Evolutionary conservation across 2,113 vertebrate species (phyloP).

Genomic region (Archilochus colubris): DNA sequence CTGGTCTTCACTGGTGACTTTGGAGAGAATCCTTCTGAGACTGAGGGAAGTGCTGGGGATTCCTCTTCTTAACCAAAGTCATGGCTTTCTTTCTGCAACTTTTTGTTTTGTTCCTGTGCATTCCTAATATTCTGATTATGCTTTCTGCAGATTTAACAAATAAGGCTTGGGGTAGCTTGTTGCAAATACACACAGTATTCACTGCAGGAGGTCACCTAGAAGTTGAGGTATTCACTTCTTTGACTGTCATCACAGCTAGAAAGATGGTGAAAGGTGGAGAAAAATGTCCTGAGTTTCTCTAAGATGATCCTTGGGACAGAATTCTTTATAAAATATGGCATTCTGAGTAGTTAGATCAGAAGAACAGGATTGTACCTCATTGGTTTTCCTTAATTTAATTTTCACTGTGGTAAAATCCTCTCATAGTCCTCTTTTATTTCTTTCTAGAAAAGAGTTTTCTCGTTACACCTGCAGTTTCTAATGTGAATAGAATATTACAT

Average conservation of each 20-base stretch:
- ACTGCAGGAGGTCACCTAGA: background rate
- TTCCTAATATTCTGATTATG: background rate
- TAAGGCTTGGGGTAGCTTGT: background rate
- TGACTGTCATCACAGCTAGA: background rate
- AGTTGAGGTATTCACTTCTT: background rate
- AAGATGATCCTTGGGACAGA: background rate
- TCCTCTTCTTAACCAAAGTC: background rate
- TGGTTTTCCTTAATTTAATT: background rate
- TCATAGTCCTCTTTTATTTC: background rate
- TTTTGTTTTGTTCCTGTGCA: background rate
- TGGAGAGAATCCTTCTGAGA: background rate
- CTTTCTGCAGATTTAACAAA: background rate
- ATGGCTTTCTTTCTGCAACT: background rate
- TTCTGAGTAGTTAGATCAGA: background rate
- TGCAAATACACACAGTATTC: background rate
- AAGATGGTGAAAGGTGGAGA: background rate
- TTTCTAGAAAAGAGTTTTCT: background rate
- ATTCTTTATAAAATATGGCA: background rate
- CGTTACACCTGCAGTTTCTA: background rate
- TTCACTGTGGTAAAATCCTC: background rate
- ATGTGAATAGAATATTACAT: background rate
- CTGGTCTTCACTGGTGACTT: background rate
- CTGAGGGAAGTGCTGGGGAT: background rate
- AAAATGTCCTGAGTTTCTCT: background rate
- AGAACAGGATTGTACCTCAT: background rate